A percentile compares a stretch with the other conserved stretches of the same genome.
Conservation (phyloP, 2,113 vertebrate species). For the Nansenia antarctica region DNA sequence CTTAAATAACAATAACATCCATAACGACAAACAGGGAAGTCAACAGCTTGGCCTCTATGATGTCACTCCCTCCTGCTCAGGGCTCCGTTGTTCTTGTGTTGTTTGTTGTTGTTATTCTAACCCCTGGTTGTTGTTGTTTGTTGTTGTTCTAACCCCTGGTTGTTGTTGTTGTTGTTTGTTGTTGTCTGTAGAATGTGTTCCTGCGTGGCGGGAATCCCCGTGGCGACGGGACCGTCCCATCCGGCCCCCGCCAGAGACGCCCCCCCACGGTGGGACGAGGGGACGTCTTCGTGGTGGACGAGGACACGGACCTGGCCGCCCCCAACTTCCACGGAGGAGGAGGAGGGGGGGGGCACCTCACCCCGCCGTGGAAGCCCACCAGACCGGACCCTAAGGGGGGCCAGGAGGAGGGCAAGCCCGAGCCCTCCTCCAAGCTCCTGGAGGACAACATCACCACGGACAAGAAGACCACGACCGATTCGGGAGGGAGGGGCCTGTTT, state of each 20-base stretch:
- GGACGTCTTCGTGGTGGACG: constrained; percentile 73
- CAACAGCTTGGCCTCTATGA: no score
- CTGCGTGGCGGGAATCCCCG: constrained; percentile 40
- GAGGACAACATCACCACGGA: constrained; percentile 80
- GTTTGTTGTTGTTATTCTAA: background rate
- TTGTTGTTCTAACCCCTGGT: background rate
- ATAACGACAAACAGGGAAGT: background rate
- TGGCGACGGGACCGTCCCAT: constrained; percentile 66
- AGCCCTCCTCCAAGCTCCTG: constrained; percentile 44
- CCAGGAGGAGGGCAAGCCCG: constrained; percentile 72
- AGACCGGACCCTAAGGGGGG: constrained; percentile 44
- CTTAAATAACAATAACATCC: no score
- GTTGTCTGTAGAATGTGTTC: constrained; percentile 46
- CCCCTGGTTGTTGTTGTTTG: background rate
- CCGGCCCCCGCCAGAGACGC: constrained; percentile 52
- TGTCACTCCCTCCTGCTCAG: no score
- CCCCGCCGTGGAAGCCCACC: constrained; percentile 45
- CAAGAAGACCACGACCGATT: constrained; percentile 58
- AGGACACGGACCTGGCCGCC: constrained; percentile 73
- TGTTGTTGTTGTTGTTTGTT: background rate
- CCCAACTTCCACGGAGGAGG: constrained; percentile 56
- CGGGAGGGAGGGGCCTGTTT: background rate
- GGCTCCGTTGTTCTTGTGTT: no score
- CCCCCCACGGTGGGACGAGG: constrained; percentile 50
- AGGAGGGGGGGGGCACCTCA: constrained; percentile 45